Percentiles rank a stretch among this genome's conserved stretches.
Evolutionary conservation across 2,113 vertebrate genomes (phyloP).

Genomic region (Psammodynastes pulverulentus): DNA sequence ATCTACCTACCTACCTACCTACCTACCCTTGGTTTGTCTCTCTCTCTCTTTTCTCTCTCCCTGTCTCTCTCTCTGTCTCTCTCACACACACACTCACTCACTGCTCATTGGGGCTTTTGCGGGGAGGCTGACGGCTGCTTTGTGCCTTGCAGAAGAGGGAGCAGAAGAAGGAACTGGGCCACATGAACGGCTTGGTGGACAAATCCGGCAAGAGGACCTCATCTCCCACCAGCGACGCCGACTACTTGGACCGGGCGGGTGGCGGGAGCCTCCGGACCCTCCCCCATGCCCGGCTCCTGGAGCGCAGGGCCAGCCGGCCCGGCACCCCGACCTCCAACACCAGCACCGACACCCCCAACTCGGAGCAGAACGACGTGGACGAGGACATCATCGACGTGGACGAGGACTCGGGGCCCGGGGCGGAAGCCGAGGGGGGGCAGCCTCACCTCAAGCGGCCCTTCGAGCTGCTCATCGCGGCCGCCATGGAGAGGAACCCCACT

Average conservation of each 20-base stretch:
- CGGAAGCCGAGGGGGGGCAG: slow-evolving; percentile 81
- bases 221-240: slow-evolving; percentile 86
- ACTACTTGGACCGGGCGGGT: slow-evolving; percentile 85
- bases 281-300: slow-evolving; percentile 89
- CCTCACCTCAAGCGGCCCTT: slow-evolving; percentile 93
- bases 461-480: slow-evolving; percentile 94
- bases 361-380: slow-evolving; percentile 93
- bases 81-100: no score
- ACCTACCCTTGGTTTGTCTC: no score
- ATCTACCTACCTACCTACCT: no score
- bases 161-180: slow-evolving; percentile 89
- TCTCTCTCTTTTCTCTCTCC: no score
- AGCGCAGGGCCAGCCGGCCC: slow-evolving; percentile 87
- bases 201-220: slow-evolving; percentile 80
- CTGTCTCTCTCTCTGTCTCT: no score
- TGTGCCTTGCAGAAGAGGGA: slow-evolving; percentile 83
- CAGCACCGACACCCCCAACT: slow-evolving; percentile 89
- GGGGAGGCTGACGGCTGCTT: slow-evolving; percentile 53
- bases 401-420: slow-evolving; percentile 81
- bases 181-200: slow-evolving; percentile 92
- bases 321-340: slow-evolving; percentile 94
- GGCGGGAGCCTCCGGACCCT: slow-evolving; percentile 73
- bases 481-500: slow-evolving; percentile 96
- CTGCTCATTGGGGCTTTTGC: no score
- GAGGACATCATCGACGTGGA: slow-evolving; percentile 93